phyloP scores from a whole-genome alignment of 2,888 invertebrate species.

The Leptodirus hochenwartii region DNA sequence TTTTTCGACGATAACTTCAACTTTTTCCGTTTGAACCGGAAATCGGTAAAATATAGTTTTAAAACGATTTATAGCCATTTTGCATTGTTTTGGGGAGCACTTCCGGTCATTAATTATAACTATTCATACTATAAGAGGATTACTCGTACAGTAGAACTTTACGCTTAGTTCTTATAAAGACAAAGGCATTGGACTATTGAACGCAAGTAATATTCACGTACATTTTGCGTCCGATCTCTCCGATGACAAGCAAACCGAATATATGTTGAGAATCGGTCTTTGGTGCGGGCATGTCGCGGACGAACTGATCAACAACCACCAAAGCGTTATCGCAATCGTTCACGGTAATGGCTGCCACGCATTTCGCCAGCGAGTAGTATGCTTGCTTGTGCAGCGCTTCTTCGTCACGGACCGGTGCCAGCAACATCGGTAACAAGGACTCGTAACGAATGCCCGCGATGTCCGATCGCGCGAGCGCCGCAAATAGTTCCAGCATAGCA shows the following conservation, averaged over 20 bases:
- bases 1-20: too few species aligned
- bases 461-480: constrained; percentile 72
- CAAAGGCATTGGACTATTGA: too few species aligned
- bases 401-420: constrained; percentile 35
- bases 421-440: constrained; percentile 58
- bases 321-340: constrained; percentile 55
- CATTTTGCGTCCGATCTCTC: constrained; percentile 92
- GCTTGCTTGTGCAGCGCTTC: constrained; percentile 47
- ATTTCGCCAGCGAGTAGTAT: constrained; percentile 91
- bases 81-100: too few species aligned
- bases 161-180: too few species aligned
- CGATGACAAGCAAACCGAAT: constrained; percentile 86
- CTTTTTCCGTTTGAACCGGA: too few species aligned
- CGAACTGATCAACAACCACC: constrained; percentile 43
- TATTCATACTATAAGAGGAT: too few species aligned
- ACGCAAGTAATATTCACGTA: too few species aligned
- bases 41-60: too few species aligned
- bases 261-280: constrained; percentile 68
- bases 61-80: too few species aligned
- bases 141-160: too few species aligned
- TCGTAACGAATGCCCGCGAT: constrained; percentile 56
- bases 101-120: too few species aligned
- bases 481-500: constrained; percentile 82
- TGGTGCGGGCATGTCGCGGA: constrained; percentile 53
- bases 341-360: constrained; percentile 83